phyloP scores from a whole-genome alignment of 1,140 invertebrate genomes.

The Ditylenchus dipsaci region DNA sequence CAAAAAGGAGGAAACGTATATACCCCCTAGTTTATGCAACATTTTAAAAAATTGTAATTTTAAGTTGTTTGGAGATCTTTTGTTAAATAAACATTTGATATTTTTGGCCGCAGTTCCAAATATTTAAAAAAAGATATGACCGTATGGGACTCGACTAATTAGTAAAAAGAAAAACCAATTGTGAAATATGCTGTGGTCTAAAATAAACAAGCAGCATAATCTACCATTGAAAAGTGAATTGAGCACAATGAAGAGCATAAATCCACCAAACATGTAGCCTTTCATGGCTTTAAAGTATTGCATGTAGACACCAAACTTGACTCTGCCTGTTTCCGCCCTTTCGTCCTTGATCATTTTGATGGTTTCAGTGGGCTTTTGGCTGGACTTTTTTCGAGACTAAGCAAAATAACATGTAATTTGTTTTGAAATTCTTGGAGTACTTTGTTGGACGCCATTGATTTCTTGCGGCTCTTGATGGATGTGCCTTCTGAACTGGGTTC shows the following conservation, averaged over 20 bases:
- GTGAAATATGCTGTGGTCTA: too few relatives aligned
- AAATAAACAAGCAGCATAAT: too few relatives aligned
- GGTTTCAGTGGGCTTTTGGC: background rate
- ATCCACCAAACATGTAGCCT: conserved; percentile 24
- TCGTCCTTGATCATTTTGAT: conserved; percentile 42
- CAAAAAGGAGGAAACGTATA: too few relatives aligned
- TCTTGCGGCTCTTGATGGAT: background rate
- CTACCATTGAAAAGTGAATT: conserved; percentile 35
- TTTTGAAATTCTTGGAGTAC: background rate
- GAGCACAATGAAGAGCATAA: conserved; percentile 41
- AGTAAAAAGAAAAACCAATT: too few relatives aligned
- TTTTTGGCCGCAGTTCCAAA: too few relatives aligned
- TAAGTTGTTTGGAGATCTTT: too few relatives aligned
- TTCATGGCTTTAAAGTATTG: conserved; percentile 57
- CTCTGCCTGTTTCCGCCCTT: conserved; percentile 51
- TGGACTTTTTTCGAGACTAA: conserved; percentile 5
- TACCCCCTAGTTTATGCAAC: too few relatives aligned
- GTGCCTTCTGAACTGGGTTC: background rate
- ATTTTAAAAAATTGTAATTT: too few relatives aligned
- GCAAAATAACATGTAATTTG: background rate
- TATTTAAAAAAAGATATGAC: too few relatives aligned
- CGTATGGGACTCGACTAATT: too few relatives aligned
- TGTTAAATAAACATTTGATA: too few relatives aligned
- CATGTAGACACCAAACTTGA: conserved; percentile 52
- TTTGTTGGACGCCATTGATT: background rate